Evolutionary conservation across 2,888 invertebrate genomes (phyloP).

Genomic region (Balanococcus diminutus): DNA sequence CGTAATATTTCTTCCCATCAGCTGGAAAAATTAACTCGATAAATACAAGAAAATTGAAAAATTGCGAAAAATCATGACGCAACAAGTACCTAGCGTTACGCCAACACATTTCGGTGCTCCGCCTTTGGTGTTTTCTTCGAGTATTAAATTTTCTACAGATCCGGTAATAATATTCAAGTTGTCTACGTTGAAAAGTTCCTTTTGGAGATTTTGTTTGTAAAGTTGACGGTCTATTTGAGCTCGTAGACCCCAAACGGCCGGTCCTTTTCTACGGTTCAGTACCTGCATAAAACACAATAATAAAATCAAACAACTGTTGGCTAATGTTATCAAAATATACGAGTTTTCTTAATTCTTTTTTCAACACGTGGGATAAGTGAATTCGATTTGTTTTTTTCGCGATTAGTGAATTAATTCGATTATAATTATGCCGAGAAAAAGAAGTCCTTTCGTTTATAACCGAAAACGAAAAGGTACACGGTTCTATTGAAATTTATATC

Average conservation of each 20-base stretch:
- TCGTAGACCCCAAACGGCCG: constrained; percentile 86
- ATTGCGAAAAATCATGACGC: background rate
- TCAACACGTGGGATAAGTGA: background rate
- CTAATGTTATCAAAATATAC: background rate
- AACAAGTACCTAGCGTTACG: constrained; percentile 63
- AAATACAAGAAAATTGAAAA: background rate
- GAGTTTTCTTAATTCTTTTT: background rate
- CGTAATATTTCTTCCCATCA: constrained; percentile 67
- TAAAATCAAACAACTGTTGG: constrained; percentile 14
- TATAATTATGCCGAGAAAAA: background rate
- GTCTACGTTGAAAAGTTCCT: constrained; percentile 70
- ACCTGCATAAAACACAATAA: constrained; percentile 47
- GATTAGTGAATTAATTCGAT: background rate
- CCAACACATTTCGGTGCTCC: constrained; percentile 63
- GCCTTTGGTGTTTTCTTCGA: constrained; percentile 62
- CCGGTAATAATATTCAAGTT: constrained; percentile 73
- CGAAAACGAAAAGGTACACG: constrained; percentile 24
- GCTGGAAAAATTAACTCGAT: constrained; percentile 61
- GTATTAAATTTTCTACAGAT: constrained; percentile 79
- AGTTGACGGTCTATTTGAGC: constrained; percentile 85
- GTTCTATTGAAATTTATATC: background rate
- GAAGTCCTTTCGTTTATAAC: no score
- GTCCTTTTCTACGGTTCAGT: constrained; percentile 68
- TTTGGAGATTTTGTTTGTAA: constrained; percentile 78
- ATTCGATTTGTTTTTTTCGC: background rate